These are phyloP conservation scores for Atrichornis clamosus DNA, from an alignment of 2,113 vertebrate species.

Conservation along the genomic window DNA sequence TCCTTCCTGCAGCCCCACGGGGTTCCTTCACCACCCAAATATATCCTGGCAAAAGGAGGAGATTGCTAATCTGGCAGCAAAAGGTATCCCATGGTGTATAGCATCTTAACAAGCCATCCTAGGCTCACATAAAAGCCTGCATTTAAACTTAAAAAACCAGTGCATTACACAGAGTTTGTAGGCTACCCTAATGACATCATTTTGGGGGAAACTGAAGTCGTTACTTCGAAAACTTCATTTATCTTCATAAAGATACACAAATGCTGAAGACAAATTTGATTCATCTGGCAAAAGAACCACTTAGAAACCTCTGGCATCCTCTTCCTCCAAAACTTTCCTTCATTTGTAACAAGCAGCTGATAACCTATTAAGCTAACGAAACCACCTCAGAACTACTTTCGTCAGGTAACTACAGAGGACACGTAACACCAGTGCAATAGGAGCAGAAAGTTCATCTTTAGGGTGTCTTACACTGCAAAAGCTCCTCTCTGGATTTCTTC, in stretches of 20 bases:
- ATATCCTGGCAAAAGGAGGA: background rate
- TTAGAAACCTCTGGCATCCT: background rate
- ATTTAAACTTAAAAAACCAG: background rate
- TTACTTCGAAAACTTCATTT: background rate
- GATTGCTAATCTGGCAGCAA: background rate
- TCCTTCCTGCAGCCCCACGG: background rate
- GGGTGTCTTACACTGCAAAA: constrained; percentile 82
- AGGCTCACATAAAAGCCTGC: background rate
- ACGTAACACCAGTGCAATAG: background rate
- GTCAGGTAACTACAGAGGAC: background rate
- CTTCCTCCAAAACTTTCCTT: background rate
- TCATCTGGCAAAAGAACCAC: background rate
- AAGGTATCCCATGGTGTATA: background rate
- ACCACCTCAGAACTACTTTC: background rate
- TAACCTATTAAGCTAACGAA: background rate
- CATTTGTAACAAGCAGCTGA: background rate
- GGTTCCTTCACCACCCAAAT: background rate
- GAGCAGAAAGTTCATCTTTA: background rate
- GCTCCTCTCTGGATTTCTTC: constrained; percentile 74
- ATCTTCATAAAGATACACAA: background rate
- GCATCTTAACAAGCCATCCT: background rate
- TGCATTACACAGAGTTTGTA: accelerated
- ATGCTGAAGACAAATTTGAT: background rate
- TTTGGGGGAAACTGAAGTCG: background rate
- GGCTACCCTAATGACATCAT: background rate